These are phyloP conservation scores for Ceryle rudis DNA, from an alignment of 2,797 vertebrate species.

Conservation along the genomic window DNA sequence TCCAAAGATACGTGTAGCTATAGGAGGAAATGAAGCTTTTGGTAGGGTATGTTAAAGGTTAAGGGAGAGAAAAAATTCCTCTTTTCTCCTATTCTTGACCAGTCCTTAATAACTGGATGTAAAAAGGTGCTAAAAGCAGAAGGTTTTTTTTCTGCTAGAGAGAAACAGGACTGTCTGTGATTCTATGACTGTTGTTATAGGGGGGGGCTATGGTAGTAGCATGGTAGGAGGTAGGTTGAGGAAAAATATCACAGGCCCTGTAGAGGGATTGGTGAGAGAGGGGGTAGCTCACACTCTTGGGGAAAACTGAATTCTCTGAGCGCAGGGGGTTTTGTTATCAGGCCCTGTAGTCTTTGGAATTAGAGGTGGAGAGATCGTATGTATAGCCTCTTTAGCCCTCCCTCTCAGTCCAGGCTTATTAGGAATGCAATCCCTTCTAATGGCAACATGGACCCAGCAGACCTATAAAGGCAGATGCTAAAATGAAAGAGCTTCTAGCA, in stretches of 20 bases:
- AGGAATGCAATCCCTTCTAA: not conserved
- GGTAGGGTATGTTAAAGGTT: not conserved
- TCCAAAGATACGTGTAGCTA: not conserved
- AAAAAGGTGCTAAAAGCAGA: not conserved
- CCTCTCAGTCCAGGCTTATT: not conserved
- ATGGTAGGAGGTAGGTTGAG: not conserved
- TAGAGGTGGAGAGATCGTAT: not conserved
- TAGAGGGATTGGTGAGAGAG: not conserved
- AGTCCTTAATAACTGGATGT: not conserved
- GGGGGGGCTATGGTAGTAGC: not conserved
- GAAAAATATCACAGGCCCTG: not conserved
- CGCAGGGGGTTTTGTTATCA: not conserved
- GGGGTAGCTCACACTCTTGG: not conserved
- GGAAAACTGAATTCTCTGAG: not conserved
- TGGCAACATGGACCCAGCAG: not conserved
- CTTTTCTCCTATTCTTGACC: not conserved
- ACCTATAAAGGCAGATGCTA: not conserved
- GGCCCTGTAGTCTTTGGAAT: not conserved
- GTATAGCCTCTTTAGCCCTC: not conserved
- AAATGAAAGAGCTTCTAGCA: not conserved
- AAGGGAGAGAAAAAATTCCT: not conserved
- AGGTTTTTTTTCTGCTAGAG: not conserved
- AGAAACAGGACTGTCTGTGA: not conserved
- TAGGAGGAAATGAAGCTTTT: not conserved
- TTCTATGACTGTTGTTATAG: not conserved